Conservation (phyloP, 2,888 invertebrate genomes). For the Hedychridium roseum region DNA sequence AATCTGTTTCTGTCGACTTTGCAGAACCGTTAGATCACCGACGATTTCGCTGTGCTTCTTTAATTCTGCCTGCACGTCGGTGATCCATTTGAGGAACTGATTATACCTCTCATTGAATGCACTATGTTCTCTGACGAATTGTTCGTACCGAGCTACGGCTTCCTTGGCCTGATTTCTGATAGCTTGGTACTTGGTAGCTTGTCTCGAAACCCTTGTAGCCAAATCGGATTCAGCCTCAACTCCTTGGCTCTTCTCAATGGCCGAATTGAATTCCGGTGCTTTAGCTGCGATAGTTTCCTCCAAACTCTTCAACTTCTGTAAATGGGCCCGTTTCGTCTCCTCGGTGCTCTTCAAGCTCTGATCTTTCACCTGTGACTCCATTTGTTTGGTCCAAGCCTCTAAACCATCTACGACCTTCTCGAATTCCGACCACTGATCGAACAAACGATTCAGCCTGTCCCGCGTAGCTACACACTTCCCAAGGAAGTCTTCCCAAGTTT, state of each 20-base stretch:
- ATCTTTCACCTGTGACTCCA: slow-evolving; percentile 86
- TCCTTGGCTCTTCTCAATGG: slow-evolving; percentile 74
- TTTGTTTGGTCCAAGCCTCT: slow-evolving; percentile 84
- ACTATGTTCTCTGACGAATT: slow-evolving; percentile 86
- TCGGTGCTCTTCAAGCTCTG: slow-evolving; percentile 87
- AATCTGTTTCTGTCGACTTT: slow-evolving; percentile 83
- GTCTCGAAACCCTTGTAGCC: slow-evolving; percentile 76
- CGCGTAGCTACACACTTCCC: slow-evolving; percentile 75
- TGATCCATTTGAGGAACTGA: slow-evolving; percentile 79
- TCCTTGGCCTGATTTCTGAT: slow-evolving; percentile 85
- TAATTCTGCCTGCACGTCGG: slow-evolving; percentile 76
- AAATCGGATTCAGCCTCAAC: slow-evolving; percentile 80
- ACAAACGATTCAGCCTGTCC: slow-evolving; percentile 77
- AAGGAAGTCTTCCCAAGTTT: slow-evolving; percentile 80
- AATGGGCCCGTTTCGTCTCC: slow-evolving; percentile 81
- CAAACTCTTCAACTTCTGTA: slow-evolving; percentile 78
- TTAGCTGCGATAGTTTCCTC: slow-evolving; percentile 76
- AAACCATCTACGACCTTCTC: slow-evolving; percentile 80
- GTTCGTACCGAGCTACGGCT: slow-evolving; percentile 81
- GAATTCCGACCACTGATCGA: slow-evolving; percentile 83
- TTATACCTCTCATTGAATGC: slow-evolving; percentile 78
- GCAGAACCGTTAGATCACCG: slow-evolving; percentile 83
- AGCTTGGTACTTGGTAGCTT: slow-evolving; percentile 83
- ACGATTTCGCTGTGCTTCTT: slow-evolving; percentile 83
- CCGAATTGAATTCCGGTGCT: slow-evolving; percentile 73